Conservation (phyloP, 2,797 vertebrate genomes). For the Etheostoma perlongum region DNA sequence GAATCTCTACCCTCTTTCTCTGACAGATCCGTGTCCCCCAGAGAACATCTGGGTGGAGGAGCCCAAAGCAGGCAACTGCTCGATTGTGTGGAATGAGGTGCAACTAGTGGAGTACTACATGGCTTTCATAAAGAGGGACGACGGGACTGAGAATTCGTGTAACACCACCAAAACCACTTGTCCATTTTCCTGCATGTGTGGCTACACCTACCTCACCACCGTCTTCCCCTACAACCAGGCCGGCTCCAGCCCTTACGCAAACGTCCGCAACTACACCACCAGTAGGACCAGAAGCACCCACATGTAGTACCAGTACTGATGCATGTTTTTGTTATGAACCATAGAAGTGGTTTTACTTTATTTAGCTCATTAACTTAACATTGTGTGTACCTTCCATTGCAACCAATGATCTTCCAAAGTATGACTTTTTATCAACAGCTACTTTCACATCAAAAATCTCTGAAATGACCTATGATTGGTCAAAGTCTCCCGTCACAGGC, state of each 20-base stretch:
- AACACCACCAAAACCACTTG: slow-evolving; percentile 90
- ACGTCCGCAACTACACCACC: slow-evolving; percentile 91
- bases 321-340: background rate
- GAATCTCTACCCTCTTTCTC: background rate
- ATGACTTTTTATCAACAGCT: background rate
- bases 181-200: slow-evolving; percentile 88
- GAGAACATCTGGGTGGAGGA: slow-evolving; percentile 86
- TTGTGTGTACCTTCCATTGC: background rate
- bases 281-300: slow-evolving; percentile 75
- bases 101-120: slow-evolving; percentile 88
- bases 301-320: background rate
- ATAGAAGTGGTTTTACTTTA: background rate
- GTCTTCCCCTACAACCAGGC: slow-evolving; percentile 92
- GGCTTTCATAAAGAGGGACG: slow-evolving; percentile 91
- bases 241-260: slow-evolving; percentile 88
- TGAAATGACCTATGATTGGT: no score
- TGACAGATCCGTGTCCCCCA: slow-evolving; percentile 91
- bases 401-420: background rate
- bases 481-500: no score
- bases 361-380: background rate
- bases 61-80: slow-evolving; percentile 82
- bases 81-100: slow-evolving; percentile 86
- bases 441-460: background rate
- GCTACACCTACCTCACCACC: slow-evolving; percentile 91
- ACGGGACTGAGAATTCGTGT: slow-evolving; percentile 89